These are phyloP conservation scores for Dynastes hyllus DNA, from an alignment of 2,888 invertebrate genomes.

Conservation along the genomic window DNA sequence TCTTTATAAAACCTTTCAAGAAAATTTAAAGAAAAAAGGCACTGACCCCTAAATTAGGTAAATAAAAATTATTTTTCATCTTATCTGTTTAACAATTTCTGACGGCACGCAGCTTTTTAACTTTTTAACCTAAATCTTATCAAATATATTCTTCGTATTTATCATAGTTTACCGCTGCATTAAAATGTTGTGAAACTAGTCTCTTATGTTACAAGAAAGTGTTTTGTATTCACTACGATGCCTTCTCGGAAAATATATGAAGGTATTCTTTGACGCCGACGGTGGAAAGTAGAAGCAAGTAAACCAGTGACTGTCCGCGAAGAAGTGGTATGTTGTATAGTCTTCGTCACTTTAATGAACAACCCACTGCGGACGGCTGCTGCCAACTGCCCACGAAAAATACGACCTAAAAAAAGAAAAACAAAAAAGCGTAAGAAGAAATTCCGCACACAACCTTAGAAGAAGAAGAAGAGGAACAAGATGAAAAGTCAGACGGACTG, in stretches of 20 bases:
- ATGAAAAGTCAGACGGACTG: constrained; percentile 49
- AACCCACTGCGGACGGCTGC: constrained; percentile 14
- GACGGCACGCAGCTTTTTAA: no score
- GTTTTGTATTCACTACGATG: constrained; percentile 23
- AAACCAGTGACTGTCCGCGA: not conserved
- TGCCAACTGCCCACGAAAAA: constrained; percentile 23
- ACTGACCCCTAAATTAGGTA: no score
- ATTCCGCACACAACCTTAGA: constrained; percentile 5
- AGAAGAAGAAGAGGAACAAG: not conserved
- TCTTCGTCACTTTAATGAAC: constrained; percentile 30
- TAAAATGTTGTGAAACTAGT: not conserved
- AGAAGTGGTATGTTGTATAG: constrained; percentile 11
- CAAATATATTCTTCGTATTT: no score
- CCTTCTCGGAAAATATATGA: constrained; percentile 16
- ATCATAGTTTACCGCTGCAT: no score
- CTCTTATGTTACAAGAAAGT: constrained; percentile 15
- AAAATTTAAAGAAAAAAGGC: no score
- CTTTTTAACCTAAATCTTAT: no score
- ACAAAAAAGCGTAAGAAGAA: constrained; percentile 13
- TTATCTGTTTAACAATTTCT: no score
- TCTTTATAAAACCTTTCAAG: no score
- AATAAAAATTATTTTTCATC: no score
- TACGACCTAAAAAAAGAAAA: constrained; percentile 5
- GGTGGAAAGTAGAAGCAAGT: constrained; percentile 29
- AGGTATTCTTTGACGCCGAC: constrained; percentile 6